phyloP scores from a whole-genome alignment of 2,888 invertebrate genomes.

The Laothoe populi region DNA sequence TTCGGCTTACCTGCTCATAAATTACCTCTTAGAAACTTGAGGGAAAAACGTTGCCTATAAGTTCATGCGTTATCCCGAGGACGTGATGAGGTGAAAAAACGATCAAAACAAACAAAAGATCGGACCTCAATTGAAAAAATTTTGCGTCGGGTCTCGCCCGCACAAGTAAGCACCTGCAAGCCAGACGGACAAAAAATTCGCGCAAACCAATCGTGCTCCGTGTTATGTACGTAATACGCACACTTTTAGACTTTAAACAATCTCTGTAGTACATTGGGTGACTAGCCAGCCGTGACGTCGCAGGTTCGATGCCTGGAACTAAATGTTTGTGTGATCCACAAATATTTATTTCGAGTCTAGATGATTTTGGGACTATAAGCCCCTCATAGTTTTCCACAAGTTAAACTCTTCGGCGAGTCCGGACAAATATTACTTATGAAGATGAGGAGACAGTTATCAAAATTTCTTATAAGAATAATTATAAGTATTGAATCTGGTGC shows the following conservation, averaged over 20 bases:
- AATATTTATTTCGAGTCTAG: no score
- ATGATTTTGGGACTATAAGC: no score
- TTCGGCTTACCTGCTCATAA: slow-evolving; percentile 37
- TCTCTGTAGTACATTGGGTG: no score
- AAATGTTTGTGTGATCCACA: no score
- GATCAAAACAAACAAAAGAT: slow-evolving; percentile 65
- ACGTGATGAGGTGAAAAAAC: slow-evolving; percentile 58
- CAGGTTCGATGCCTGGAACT: no score
- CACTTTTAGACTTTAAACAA: slow-evolving; percentile 38
- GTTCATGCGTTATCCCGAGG: slow-evolving; percentile 36
- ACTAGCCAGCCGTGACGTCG: no score
- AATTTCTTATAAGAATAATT: not conserved
- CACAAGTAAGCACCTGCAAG: slow-evolving; percentile 70
- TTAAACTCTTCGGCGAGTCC: not conserved
- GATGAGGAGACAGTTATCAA: not conserved
- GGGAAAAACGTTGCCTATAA: slow-evolving; percentile 38
- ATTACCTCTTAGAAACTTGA: slow-evolving; percentile 37
- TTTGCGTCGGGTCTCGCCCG: slow-evolving; percentile 50
- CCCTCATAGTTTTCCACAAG: no score
- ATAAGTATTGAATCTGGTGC: no score
- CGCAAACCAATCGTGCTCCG: slow-evolving; percentile 49
- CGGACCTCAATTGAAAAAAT: slow-evolving; percentile 63
- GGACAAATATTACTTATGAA: slow-evolving; percentile 2
- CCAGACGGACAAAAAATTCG: slow-evolving; percentile 75
- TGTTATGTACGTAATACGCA: slow-evolving; percentile 18